Conservation (phyloP, 2,113 vertebrate species). For the Cottus gobio region DNA sequence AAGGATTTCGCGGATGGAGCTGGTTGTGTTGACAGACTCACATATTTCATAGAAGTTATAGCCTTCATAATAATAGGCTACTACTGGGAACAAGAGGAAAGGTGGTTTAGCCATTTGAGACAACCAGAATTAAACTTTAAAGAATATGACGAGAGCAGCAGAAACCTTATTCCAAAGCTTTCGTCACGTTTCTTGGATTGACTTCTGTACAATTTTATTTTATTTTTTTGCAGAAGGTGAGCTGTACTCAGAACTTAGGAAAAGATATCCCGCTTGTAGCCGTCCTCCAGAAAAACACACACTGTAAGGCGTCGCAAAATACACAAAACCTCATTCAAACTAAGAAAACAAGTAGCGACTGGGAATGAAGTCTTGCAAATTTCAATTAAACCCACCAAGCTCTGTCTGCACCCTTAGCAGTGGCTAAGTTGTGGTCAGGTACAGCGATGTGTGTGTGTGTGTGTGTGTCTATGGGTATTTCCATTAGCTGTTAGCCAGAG, state of each 20-base stretch:
- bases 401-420: no score
- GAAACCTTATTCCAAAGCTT: neutral
- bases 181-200: neutral
- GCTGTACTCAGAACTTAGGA: neutral
- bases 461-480: neutral
- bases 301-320: no score
- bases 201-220: neutral
- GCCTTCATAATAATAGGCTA: neutral
- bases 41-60: neutral
- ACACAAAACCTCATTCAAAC: no score
- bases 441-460: no score
- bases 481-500: neutral
- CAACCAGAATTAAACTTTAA: neutral
- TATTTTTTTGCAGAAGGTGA: no score
- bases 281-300: no score
- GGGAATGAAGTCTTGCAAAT: no score
- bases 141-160: neutral
- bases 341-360: no score
- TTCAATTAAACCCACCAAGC: no score
- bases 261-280: neutral
- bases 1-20: neutral
- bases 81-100: neutral
- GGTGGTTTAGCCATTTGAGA: neutral
- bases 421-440: no score
- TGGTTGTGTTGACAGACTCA: neutral